Conservation (phyloP, 1,140 invertebrate genomes). For the Acromyrmex heyeri region DNA sequence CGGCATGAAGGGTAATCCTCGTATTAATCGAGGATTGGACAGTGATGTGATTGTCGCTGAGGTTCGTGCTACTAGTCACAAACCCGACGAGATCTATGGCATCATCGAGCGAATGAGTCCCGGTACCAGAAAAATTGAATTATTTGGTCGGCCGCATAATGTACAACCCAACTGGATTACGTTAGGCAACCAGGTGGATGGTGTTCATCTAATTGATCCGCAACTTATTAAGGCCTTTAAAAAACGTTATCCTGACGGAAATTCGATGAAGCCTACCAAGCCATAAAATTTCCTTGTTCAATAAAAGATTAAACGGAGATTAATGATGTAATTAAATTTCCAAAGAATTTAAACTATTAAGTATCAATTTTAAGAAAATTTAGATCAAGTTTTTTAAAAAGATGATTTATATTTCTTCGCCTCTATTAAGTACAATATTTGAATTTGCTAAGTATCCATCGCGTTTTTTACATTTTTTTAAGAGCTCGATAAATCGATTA, state of each 20-base stretch:
- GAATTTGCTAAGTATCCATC: neutral
- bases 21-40: constrained; percentile 97
- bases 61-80: constrained; percentile 98
- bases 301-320: neutral
- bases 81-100: constrained; percentile 99
- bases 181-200: constrained; percentile 97
- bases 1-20: constrained; percentile 98
- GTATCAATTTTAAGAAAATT: constrained; percentile 14
- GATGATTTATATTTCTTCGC: neutral
- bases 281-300: constrained; percentile 54
- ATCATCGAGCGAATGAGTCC: constrained; percentile 95
- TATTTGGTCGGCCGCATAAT: constrained; percentile 99
- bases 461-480: neutral
- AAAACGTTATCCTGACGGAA: constrained; percentile 97
- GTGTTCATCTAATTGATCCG: constrained; percentile 97
- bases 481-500: neutral
- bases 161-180: constrained; percentile 99
- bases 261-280: constrained; percentile 90
- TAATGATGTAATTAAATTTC: neutral
- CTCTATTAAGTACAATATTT: neutral
- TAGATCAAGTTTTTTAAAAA: constrained; percentile 10
- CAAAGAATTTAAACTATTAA: constrained; percentile 10
- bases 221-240: constrained; percentile 96
- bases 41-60: constrained; percentile 99
- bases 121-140: constrained; percentile 98